Conservation (phyloP, 2,888 invertebrate genomes). For the Cosmorhoe ocellata region DNA sequence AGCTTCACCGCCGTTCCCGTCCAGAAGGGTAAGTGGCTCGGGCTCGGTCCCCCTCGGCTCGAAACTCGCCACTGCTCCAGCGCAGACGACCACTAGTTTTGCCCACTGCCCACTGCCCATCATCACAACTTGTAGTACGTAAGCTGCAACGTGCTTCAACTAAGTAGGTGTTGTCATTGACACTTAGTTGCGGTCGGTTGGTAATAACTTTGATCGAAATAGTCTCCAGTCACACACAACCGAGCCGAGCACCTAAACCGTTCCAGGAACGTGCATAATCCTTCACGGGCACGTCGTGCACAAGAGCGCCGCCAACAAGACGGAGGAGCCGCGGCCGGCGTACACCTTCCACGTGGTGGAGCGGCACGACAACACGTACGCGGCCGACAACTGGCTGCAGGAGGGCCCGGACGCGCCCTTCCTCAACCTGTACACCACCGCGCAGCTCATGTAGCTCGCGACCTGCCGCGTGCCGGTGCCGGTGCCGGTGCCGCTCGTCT, state of each 20-base stretch:
- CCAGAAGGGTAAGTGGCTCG: constrained; percentile 86
- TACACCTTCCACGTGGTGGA: constrained; percentile 98
- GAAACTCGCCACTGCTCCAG: too few species aligned
- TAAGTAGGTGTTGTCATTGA: too few species aligned
- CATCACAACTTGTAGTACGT: too few species aligned
- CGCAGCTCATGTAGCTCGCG: constrained; percentile 41
- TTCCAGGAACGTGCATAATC: constrained; percentile 90
- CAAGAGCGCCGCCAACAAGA: constrained; percentile 93
- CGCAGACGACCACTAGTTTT: too few species aligned
- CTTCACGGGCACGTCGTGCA: constrained; percentile 97
- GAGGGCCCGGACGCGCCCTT: constrained; percentile 87
- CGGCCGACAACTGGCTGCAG: constrained; percentile 93
- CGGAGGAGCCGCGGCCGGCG: constrained; percentile 92
- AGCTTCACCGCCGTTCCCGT: constrained; percentile 91
- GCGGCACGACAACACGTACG: constrained; percentile 87
- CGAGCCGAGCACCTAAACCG: neutral
- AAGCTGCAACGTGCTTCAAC: too few species aligned
- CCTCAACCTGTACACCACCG: constrained; percentile 84
- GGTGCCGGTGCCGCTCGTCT: too few species aligned
- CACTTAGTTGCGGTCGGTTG: too few species aligned
- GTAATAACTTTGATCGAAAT: too few species aligned
- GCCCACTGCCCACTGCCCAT: too few species aligned
- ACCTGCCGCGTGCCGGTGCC: too few species aligned
- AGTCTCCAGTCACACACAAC: too few species aligned
- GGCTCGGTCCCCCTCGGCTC: too few species aligned